Evolutionary conservation across 2,797 vertebrate species (phyloP).

Genomic region (Argya squamiceps): DNA sequence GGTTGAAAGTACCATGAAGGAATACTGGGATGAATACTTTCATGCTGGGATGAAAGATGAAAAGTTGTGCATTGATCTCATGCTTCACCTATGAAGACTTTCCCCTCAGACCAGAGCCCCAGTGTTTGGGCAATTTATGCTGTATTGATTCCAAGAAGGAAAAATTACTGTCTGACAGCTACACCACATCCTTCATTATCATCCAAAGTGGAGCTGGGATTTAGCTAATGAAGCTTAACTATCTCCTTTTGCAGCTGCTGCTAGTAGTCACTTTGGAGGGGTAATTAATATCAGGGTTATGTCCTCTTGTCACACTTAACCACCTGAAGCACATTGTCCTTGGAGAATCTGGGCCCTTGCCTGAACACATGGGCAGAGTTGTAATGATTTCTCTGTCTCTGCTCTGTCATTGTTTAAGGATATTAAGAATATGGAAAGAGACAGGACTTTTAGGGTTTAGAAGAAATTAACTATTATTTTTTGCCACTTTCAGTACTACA

Average conservation of each 20-base stretch:
- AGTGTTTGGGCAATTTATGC: background rate
- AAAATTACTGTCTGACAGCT: conserved; percentile 27
- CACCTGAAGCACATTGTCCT: background rate
- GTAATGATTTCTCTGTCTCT: background rate
- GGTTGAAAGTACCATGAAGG: background rate
- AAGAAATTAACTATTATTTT: background rate
- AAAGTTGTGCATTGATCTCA: background rate
- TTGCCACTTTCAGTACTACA: background rate
- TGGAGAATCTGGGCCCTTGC: background rate
- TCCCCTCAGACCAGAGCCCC: background rate
- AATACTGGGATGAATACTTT: background rate
- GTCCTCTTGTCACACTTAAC: conserved; percentile 10
- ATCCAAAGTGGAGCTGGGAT: background rate
- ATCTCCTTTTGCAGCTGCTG: background rate
- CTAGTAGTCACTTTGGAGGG: background rate
- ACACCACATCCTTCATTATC: background rate
- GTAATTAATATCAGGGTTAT: background rate
- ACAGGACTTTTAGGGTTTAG: background rate
- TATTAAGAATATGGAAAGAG: background rate
- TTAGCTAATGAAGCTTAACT: conserved; percentile 47
- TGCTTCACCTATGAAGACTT: background rate
- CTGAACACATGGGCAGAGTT: background rate
- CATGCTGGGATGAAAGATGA: background rate
- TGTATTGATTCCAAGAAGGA: conserved; percentile 30
- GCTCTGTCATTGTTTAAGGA: background rate